Conservation (phyloP, 2,888 invertebrate species). For the Euzophera pinguis region DNA sequence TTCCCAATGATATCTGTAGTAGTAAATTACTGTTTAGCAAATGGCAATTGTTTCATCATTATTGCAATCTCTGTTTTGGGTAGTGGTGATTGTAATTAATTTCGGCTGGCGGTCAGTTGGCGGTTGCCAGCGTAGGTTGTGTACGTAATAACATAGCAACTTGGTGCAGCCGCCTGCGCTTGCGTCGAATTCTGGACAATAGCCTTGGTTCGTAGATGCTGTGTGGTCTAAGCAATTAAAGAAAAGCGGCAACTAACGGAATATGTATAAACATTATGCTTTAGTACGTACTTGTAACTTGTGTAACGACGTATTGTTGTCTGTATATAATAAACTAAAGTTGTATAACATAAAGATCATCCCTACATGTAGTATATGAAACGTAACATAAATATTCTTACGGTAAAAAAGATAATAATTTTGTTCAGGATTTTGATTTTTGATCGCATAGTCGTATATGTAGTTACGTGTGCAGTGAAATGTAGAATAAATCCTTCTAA, state of each 20-base stretch:
- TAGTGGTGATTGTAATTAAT: conserved; percentile 37
- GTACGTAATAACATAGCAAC: conserved; percentile 40
- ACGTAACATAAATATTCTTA: too few relatives aligned
- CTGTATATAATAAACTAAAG: too few relatives aligned
- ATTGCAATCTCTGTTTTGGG: conserved; percentile 12
- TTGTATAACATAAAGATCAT: too few relatives aligned
- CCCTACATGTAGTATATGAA: too few relatives aligned
- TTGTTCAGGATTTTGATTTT: too few relatives aligned
- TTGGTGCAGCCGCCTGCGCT: conserved; percentile 43
- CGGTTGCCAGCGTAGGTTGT: conserved; percentile 48
- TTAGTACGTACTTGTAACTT: not conserved
- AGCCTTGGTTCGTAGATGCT: conserved; percentile 48
- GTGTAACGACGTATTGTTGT: too few relatives aligned
- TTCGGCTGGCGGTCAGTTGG: conserved; percentile 38
- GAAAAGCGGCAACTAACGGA: conserved; percentile 2
- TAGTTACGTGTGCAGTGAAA: too few relatives aligned
- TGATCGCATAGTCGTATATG: too few relatives aligned
- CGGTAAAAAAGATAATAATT: too few relatives aligned
- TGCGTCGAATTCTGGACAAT: conserved; percentile 37
- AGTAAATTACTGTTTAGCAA: conserved; percentile 12
- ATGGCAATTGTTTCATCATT: conserved; percentile 17
- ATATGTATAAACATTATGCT: not conserved
- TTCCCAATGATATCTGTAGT: conserved; percentile 1
- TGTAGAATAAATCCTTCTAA: too few relatives aligned
- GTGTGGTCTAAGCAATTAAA: conserved; percentile 25